A percentile compares a stretch with the other conserved stretches of the same genome.
phyloP scores from a whole-genome alignment of 2,797 vertebrate species.

The Meda fulgida region DNA sequence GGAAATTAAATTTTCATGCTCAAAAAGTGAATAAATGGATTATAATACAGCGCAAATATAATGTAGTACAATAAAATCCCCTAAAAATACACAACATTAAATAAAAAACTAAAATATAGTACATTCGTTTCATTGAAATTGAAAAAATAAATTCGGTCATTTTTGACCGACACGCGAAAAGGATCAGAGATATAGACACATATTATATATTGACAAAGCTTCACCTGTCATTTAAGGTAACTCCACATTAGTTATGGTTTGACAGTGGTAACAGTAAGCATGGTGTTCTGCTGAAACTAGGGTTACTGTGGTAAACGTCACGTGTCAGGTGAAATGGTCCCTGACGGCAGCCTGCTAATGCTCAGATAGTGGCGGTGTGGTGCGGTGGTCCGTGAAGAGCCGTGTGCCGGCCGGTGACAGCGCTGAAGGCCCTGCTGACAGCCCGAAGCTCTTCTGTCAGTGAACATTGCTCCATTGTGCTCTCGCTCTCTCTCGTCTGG shows the following conservation, averaged over 20 bases:
- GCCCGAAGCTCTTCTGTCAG: slow-evolving; percentile 61
- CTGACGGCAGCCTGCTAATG: slow-evolving; percentile 27
- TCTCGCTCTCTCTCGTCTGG: slow-evolving; percentile 18
- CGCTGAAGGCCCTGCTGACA: slow-evolving; percentile 57
- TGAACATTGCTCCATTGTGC: slow-evolving; percentile 59
- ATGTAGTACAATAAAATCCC: no score
- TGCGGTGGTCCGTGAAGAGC: slow-evolving; percentile 37
- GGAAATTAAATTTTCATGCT: no score
- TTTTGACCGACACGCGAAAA: no score
- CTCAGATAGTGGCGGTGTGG: neutral
- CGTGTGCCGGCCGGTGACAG: slow-evolving; percentile 49
- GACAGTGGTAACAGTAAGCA: neutral
- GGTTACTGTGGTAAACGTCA: neutral
- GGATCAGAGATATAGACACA: no score
- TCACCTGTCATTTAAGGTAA: neutral
- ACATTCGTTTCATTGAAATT: no score
- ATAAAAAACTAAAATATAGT: no score
- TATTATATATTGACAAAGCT: neutral
- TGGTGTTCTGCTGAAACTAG: neutral
- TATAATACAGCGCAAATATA: no score
- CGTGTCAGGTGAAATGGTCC: slow-evolving; percentile 43
- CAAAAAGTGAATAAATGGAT: no score
- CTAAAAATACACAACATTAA: no score
- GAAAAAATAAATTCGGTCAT: neutral
- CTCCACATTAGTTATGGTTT: neutral